A percentile compares a stretch with the other conserved stretches of the same genome.
Conservation (phyloP, 2,113 vertebrate genomes). For the Scalopus aquaticus region DNA sequence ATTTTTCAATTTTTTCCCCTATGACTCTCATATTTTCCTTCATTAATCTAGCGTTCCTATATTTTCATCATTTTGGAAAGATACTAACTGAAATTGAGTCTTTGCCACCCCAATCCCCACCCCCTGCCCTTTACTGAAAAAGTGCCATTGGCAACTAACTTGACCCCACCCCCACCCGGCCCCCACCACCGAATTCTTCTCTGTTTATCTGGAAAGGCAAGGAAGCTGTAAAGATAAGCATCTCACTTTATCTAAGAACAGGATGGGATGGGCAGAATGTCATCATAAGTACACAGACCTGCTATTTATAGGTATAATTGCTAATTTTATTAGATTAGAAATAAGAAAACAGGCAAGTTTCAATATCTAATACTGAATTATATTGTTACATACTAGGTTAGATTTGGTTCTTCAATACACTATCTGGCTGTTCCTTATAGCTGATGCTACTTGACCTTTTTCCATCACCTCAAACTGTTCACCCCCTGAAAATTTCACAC, state of each 20-base stretch:
- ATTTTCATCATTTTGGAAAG: not conserved
- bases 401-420: not conserved
- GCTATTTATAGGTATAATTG: slow-evolving; percentile 64
- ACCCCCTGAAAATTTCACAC: not conserved
- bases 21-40: not conserved
- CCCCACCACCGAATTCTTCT: slow-evolving; percentile 43
- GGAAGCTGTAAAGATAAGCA: slow-evolving; percentile 46
- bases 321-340: slow-evolving; percentile 59
- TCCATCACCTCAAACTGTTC: not conserved
- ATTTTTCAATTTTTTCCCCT: not conserved
- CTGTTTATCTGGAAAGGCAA: slow-evolving; percentile 34
- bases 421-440: not conserved
- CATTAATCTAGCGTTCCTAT: not conserved
- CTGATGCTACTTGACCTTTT: not conserved
- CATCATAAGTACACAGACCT: slow-evolving; percentile 42
- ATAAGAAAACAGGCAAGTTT: slow-evolving; percentile 28
- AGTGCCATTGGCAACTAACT: not conserved
- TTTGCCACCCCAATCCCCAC: not conserved
- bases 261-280: not conserved
- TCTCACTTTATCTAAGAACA: slow-evolving; percentile 56
- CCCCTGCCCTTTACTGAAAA: not conserved
- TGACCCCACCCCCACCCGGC: not conserved
- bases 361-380: not conserved
- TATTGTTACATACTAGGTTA: not conserved
- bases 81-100: not conserved